These are phyloP conservation scores for Cryptophagus acutangulus DNA, from an alignment of 2,888 invertebrate genomes.

Conservation along the genomic window DNA sequence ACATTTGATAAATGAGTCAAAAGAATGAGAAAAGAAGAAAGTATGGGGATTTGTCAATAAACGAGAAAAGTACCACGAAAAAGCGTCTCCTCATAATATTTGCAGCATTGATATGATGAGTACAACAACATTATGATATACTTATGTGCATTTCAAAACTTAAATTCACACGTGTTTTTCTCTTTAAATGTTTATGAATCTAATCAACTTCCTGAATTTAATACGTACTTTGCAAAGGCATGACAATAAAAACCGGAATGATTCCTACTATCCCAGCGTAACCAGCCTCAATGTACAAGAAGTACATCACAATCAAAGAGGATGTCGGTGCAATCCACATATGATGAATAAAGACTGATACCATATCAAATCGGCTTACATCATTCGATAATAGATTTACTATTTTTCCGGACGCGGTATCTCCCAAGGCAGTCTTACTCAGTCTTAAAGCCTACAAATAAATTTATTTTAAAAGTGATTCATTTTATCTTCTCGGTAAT, in stretches of 20 bases:
- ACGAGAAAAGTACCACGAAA: too few relatives aligned
- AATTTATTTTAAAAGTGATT: not conserved
- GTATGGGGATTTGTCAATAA: too few relatives aligned
- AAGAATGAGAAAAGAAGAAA: too few relatives aligned
- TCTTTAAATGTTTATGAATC: too few relatives aligned
- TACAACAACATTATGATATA: too few relatives aligned
- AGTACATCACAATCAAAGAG: slow-evolving; percentile 65
- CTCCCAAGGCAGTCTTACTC: slow-evolving; percentile 64
- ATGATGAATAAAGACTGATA: slow-evolving; percentile 77
- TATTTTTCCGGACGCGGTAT: slow-evolving; percentile 82
- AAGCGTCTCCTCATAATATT: too few relatives aligned
- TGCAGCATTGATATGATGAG: too few relatives aligned
- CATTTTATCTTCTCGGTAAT: not conserved
- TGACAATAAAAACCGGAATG: slow-evolving; percentile 67
- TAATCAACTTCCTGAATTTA: slow-evolving; percentile 22
- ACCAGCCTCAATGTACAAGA: slow-evolving; percentile 72
- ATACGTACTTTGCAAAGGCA: slow-evolving; percentile 84
- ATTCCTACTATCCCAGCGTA: slow-evolving; percentile 74
- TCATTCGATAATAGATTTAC: slow-evolving; percentile 93
- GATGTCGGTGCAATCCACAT: slow-evolving; percentile 79
- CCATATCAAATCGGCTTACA: slow-evolving; percentile 85
- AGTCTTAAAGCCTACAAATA: slow-evolving; percentile 60
- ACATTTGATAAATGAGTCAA: too few relatives aligned
- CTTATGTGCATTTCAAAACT: too few relatives aligned
- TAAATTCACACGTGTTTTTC: too few relatives aligned